Evolutionary conservation across 2,113 vertebrate species (phyloP), one percentile per base, ranked within the genome.

Genomic region (Cheilinus undulatus): DNA sequence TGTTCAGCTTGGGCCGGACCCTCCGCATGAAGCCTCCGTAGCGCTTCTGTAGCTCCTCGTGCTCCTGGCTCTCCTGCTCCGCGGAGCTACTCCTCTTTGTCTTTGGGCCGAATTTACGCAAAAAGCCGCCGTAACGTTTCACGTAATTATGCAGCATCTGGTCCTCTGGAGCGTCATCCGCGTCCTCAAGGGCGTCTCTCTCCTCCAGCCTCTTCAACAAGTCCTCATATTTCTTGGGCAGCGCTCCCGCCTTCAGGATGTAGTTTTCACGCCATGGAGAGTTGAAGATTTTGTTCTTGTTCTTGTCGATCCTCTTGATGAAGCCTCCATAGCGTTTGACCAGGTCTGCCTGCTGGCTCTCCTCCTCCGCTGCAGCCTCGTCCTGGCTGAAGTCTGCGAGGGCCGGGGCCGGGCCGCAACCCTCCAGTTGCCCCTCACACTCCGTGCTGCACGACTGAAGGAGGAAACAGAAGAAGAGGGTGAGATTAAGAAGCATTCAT

Each of bases 1-100:
- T 99, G 89, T 96, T 97, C 36, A 97, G 89, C 90, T 97, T 98
- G 69, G 98, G 97, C 3, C 97, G 95, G 87, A 99, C 95, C 79
- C 97, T 94, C 73, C 97, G 90, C 95, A 99, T 87, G 91, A 99
- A 99, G 54, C 98, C 98, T 0, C 98, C 98, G 1, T 99, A 99
- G 65, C 98, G 95, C 82, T 99, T 99, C 85, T 98, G 97, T 36
- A 98, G 91, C 88, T 94, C 95, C 62, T 87, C 86, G 3, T 76
- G 78, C 13, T 95, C 94, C 17, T 89, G 91, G 69, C 85, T 87
- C 50, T 73, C 79, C 4, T 81, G 73, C 36, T 86, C 91, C 0
- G 30, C 74, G 0, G 80, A 83, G 11, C 91, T 92, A 77, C 93
- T 94, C 88, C 95, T 88, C 85, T 94, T 96, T 32, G 95, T 84